Conservation (phyloP, 2,888 invertebrate genomes). For the Idaea dimidiata region DNA sequence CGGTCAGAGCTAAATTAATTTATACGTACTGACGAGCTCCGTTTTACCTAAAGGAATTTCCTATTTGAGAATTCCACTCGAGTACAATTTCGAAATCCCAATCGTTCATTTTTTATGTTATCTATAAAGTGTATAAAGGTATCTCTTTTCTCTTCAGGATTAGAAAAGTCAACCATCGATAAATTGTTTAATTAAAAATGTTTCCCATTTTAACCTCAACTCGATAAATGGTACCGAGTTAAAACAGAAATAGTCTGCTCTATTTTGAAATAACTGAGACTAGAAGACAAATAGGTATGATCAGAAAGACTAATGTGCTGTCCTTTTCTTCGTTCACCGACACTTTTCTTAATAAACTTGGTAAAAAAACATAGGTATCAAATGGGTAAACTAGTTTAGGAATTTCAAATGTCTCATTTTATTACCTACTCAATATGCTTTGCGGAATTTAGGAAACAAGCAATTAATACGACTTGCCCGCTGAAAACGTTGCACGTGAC, state of each 20-base stretch:
- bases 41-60: slow-evolving; percentile 59
- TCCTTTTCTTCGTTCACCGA: not conserved
- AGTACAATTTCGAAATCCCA: slow-evolving; percentile 59
- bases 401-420: not conserved
- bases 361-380: not conserved
- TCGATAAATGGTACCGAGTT: not conserved
- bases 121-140: not conserved
- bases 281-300: slow-evolving; percentile 1
- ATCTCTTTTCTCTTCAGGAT: not conserved
- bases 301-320: not conserved
- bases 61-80: slow-evolving; percentile 65
- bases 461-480: slow-evolving; percentile 23
- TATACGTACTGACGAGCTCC: slow-evolving; percentile 67
- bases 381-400: not conserved
- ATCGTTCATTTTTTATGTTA: slow-evolving; percentile 32
- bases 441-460: slow-evolving; percentile 17
- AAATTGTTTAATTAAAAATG: slow-evolving; percentile 1
- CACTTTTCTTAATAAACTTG: not conserved
- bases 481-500: slow-evolving; percentile 29
- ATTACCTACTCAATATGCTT: not conserved
- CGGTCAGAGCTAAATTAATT: slow-evolving; percentile 74
- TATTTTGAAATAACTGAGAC: slow-evolving; percentile 1
- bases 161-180: not conserved
- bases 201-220: not conserved
- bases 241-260: not conserved